Conservation (phyloP, 1,140 invertebrate species). For the Anagrus nilaparvatae region DNA sequence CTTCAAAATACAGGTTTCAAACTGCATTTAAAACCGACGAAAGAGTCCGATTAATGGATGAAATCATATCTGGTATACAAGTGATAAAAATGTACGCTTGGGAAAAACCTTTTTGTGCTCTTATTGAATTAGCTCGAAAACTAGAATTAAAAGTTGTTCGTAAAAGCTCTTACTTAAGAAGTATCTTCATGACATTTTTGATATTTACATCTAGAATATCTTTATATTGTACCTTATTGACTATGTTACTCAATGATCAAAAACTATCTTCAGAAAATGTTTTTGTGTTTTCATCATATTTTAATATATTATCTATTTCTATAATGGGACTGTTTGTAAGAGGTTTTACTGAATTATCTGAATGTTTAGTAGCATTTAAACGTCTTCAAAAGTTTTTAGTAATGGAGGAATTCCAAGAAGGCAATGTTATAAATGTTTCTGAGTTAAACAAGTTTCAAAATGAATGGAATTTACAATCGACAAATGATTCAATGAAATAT, state of each 20-base stretch:
- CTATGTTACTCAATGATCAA: slow-evolving; percentile 43
- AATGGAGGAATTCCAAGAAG: slow-evolving; percentile 36
- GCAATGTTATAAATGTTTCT: background rate
- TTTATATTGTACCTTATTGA: slow-evolving; percentile 49
- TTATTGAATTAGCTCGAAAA: slow-evolving; percentile 46
- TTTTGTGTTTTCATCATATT: slow-evolving; percentile 54
- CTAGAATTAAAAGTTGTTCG: slow-evolving; percentile 49
- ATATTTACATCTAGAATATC: slow-evolving; percentile 56
- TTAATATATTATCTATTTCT: slow-evolving; percentile 48
- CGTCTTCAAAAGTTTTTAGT: slow-evolving; percentile 43
- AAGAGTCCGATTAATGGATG: slow-evolving; percentile 63
- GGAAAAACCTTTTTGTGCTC: slow-evolving; percentile 56
- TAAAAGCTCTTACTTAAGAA: slow-evolving; percentile 54
- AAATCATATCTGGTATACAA: slow-evolving; percentile 56
- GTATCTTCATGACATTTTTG: slow-evolving; percentile 58
- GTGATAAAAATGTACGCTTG: slow-evolving; percentile 75
- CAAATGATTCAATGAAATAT: too few species aligned
- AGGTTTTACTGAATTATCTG: slow-evolving; percentile 49
- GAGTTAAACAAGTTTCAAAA: too few species aligned
- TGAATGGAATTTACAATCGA: too few species aligned
- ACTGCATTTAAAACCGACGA: slow-evolving; percentile 60
- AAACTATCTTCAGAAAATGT: slow-evolving; percentile 45
- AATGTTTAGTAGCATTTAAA: slow-evolving; percentile 47
- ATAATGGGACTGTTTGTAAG: slow-evolving; percentile 58
- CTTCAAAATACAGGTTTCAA: slow-evolving; percentile 48